Evolutionary conservation across 2,113 vertebrate genomes (phyloP).

Genomic region (Corythornis madagascariensis): DNA sequence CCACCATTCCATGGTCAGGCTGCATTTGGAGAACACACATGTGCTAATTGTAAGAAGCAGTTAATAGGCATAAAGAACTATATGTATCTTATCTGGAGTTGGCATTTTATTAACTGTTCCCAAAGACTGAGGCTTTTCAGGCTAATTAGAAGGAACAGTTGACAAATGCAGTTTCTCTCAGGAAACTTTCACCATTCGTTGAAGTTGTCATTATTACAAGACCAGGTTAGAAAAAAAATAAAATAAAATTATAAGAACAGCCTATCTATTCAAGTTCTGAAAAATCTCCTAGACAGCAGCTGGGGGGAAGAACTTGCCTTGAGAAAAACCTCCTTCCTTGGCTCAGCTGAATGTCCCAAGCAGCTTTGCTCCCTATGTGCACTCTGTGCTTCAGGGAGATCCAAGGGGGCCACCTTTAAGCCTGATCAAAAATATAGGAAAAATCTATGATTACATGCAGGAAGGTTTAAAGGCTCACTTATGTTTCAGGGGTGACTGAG

Average conservation of each 20-base stretch:
- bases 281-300: neutral
- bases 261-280: neutral
- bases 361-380: neutral
- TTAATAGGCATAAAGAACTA: constrained; percentile 38
- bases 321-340: neutral
- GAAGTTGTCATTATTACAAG: constrained; percentile 2
- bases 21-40: neutral
- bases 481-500: neutral
- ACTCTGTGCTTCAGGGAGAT: neutral
- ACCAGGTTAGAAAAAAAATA: neutral
- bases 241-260: neutral
- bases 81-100: constrained; percentile 37
- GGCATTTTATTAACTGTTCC: constrained; percentile 40
- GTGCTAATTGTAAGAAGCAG: neutral
- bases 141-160: constrained; percentile 42
- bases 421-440: neutral
- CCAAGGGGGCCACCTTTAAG: neutral
- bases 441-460: neutral
- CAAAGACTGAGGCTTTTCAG: constrained; percentile 33
- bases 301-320: neutral
- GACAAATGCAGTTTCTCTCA: constrained; percentile 31
- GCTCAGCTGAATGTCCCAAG: neutral
- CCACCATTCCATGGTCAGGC: neutral
- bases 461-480: neutral
- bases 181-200: neutral